phyloP scores from a whole-genome alignment of 2,888 invertebrate species.

The Macropis europaea region DNA sequence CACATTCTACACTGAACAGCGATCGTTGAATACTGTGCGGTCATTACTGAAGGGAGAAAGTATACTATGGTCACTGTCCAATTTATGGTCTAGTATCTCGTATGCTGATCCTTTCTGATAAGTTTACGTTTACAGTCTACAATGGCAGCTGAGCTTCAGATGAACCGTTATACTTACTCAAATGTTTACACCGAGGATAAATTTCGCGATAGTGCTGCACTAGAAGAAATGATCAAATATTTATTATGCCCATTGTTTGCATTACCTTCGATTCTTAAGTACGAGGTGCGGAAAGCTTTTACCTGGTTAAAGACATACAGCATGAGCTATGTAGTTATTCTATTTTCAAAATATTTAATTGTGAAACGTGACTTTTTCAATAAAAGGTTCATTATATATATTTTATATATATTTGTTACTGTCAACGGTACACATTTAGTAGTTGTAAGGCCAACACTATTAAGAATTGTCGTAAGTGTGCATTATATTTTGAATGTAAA shows the following conservation, averaged over 20 bases:
- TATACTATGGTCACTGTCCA: slow-evolving; percentile 1
- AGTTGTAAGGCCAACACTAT: no score
- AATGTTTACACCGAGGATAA: neutral
- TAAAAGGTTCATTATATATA: no score
- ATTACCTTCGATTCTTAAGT: neutral
- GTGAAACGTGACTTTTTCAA: no score
- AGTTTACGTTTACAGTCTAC: slow-evolving; percentile 31
- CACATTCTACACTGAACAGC: neutral
- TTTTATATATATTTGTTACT: no score
- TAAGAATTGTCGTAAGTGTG: no score
- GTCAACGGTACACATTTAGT: no score
- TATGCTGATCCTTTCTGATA: slow-evolving; percentile 35
- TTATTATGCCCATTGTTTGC: neutral
- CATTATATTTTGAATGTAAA: no score
- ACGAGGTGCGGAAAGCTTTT: neutral
- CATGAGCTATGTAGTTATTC: no score
- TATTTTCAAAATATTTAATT: no score
- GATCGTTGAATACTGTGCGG: slow-evolving; percentile 3
- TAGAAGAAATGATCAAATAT: neutral
- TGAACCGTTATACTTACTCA: slow-evolving; percentile 31
- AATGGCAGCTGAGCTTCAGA: slow-evolving; percentile 37
- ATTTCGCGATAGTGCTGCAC: neutral
- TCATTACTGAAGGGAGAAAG: slow-evolving; percentile 20
- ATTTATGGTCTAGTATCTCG: slow-evolving; percentile 18
- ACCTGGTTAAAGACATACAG: no score